A percentile compares a stretch with the other conserved stretches of the same genome.
Evolutionary conservation across 2,113 vertebrate species (phyloP).

Genomic region (Cryptotis parvus): DNA sequence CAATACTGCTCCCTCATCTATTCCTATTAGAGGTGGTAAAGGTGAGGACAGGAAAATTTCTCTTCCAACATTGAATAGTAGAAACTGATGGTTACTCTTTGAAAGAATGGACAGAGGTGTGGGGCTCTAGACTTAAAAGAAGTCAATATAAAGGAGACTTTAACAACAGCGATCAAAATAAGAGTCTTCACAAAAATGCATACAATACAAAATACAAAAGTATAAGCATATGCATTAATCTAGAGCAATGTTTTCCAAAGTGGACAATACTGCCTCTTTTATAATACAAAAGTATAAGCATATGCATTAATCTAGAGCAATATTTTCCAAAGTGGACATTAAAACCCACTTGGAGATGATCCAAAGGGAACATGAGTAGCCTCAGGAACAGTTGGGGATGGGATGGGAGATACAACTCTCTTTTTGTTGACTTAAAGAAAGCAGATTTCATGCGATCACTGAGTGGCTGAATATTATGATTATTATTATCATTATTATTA

Average conservation of each 20-base stretch:
- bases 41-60: background rate
- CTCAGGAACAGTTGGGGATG: no score
- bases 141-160: background rate
- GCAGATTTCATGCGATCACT: no score
- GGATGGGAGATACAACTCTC: no score
- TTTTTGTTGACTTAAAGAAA: no score
- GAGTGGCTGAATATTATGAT: no score
- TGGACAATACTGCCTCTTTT: no score
- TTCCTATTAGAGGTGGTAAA: background rate
- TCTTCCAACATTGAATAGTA: background rate
- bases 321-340: no score
- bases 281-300: slow-evolving; percentile 4
- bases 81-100: background rate
- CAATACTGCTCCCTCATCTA: background rate
- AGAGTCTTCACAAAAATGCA: no score
- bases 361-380: no score
- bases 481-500: no score
- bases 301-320: background rate
- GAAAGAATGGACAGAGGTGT: background rate
- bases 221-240: background rate
- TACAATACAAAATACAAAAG: background rate
- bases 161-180: background rate
- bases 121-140: background rate
- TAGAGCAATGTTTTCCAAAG: background rate
- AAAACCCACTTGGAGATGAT: no score